Conservation (phyloP, 2,888 invertebrate species). For the Odontocolon sp. region DNA sequence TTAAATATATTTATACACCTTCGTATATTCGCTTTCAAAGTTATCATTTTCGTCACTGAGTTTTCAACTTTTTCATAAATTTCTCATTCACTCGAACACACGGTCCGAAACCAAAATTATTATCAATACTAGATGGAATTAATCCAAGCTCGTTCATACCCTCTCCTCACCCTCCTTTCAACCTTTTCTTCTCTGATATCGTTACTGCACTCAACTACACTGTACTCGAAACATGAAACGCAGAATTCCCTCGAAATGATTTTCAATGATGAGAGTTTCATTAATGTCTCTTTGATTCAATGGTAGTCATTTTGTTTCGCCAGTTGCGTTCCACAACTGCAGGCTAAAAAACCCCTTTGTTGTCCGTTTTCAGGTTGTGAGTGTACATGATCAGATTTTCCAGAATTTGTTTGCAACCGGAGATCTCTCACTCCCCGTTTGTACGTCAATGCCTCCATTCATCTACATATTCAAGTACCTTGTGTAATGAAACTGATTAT, state of each 20-base stretch:
- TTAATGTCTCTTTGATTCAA: conserved; percentile 73
- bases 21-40: too few species aligned
- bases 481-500: too few species aligned
- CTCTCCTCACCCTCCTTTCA: too few species aligned
- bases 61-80: too few species aligned
- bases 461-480: background rate
- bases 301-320: conserved; percentile 50
- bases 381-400: background rate
- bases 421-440: background rate
- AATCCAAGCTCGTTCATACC: too few species aligned
- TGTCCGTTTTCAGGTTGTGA: conserved; percentile 10
- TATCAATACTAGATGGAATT: too few species aligned
- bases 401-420: background rate
- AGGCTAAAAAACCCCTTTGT: conserved; percentile 23
- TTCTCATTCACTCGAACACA: too few species aligned
- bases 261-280: conserved; percentile 68
- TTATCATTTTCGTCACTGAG: too few species aligned
- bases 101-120: too few species aligned
- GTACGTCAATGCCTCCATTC: background rate
- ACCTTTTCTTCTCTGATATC: too few species aligned
- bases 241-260: conserved; percentile 66
- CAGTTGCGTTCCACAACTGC: background rate
- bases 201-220: background rate
- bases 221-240: conserved; percentile 65
- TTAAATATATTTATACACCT: too few species aligned